Evolutionary conservation across 2,888 invertebrate species (phyloP).

Genomic region (Drosophila monieri): DNA sequence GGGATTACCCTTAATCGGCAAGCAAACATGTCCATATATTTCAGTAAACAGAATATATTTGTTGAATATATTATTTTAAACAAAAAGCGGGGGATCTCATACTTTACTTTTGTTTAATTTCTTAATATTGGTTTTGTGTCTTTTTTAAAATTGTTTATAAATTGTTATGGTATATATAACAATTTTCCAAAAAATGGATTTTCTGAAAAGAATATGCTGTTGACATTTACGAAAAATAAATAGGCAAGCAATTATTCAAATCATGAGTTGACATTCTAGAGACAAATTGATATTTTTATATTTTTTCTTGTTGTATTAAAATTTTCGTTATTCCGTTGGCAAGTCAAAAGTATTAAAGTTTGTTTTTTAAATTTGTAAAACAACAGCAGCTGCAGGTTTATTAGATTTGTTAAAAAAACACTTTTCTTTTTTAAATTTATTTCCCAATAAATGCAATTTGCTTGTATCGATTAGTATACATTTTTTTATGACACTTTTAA

Average conservation of each 20-base stretch:
- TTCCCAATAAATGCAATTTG: neutral
- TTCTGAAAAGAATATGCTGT: neutral
- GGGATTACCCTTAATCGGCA: conserved; percentile 20
- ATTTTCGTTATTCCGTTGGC: neutral
- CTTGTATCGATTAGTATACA: neutral
- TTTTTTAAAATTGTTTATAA: neutral
- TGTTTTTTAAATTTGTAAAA: too few relatives aligned
- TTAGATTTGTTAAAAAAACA: neutral
- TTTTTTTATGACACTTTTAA: neutral
- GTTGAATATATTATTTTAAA: neutral
- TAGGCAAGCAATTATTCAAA: neutral
- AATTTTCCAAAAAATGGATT: neutral
- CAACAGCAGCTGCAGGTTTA: too few relatives aligned
- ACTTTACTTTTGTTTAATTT: neutral
- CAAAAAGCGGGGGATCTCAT: neutral
- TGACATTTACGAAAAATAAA: neutral
- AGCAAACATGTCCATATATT: conserved; percentile 21
- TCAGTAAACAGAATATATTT: conserved; percentile 2
- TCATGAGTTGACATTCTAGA: neutral
- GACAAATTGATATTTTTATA: conserved; percentile 2
- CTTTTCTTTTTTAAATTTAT: neutral
- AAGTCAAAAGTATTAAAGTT: neutral
- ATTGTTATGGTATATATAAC: too few relatives aligned
- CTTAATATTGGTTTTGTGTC: neutral
- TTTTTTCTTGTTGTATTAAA: neutral